These are phyloP conservation scores for Talpa occidentalis DNA, from an alignment of 2,113 vertebrate species.

Conservation along the genomic window DNA sequence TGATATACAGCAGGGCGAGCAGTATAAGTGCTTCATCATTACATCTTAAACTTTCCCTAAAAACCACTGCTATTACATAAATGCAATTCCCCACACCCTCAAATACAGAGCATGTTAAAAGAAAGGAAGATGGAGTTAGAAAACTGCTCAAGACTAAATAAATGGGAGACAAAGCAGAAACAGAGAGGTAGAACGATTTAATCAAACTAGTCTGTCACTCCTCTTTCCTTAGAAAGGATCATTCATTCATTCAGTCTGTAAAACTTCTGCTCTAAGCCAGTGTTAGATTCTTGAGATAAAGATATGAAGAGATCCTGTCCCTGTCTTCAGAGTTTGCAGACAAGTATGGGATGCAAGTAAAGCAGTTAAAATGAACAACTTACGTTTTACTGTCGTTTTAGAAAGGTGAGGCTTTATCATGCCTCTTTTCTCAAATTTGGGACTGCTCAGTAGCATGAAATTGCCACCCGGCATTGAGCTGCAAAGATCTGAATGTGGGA, in stretches of 20 bases:
- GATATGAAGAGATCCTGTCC: background rate
- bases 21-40: background rate
- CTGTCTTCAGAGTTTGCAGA: background rate
- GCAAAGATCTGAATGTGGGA: background rate
- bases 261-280: background rate
- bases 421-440: background rate
- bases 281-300: background rate
- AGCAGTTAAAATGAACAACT: background rate
- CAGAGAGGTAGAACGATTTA: background rate
- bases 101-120: constrained; percentile 2
- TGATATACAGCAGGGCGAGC: background rate
- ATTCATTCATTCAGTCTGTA: background rate
- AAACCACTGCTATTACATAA: background rate
- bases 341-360: background rate
- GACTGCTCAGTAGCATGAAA: background rate
- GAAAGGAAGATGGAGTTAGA: background rate
- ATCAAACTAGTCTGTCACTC: background rate
- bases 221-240: background rate
- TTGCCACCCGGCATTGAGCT: background rate
- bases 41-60: constrained; percentile 18
- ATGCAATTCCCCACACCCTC: background rate
- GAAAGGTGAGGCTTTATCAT: background rate
- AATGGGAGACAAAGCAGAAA: background rate
- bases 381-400: constrained; percentile 10
- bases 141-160: background rate